Evolutionary conservation across 2,888 invertebrate species (phyloP).

Genomic region (Amphimallon solstitiale): DNA sequence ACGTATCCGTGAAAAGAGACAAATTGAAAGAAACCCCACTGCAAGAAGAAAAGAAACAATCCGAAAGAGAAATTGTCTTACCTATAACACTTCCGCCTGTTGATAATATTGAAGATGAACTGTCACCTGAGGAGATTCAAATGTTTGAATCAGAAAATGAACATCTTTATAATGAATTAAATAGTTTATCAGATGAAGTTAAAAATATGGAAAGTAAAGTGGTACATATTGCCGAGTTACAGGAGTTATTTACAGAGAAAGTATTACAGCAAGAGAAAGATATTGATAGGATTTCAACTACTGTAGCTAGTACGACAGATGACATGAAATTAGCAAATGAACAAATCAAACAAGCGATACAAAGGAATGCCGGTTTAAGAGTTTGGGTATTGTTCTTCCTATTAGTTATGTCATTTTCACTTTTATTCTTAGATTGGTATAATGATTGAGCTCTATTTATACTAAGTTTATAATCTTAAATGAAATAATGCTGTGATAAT

Average conservation of each 20-base stretch:
- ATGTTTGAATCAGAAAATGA: constrained; percentile 94
- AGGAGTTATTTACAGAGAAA: constrained; percentile 97
- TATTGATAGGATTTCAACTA: constrained; percentile 88
- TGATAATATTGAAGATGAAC: constrained; percentile 70
- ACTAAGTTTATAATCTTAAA: neutral
- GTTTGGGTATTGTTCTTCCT: constrained; percentile 96
- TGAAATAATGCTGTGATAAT: constrained; percentile 26
- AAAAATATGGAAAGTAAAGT: constrained; percentile 92
- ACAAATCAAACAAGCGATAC: constrained; percentile 96
- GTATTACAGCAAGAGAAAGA: constrained; percentile 93
- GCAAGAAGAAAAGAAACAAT: constrained; percentile 32
- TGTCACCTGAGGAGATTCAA: constrained; percentile 89
- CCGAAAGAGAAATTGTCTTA: constrained; percentile 41
- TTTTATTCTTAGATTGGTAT: constrained; percentile 98
- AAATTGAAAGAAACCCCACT: neutral
- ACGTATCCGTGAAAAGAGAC: constrained; percentile 39
- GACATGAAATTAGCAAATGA: constrained; percentile 97
- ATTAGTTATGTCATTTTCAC: constrained; percentile 93
- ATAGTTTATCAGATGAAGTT: constrained; percentile 90
- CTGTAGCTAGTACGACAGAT: constrained; percentile 91
- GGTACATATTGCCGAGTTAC: constrained; percentile 93
- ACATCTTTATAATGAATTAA: constrained; percentile 86
- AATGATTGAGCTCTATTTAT: constrained; percentile 84
- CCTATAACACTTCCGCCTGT: constrained; percentile 51
- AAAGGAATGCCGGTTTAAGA: constrained; percentile 93